Base-by-base conservation (phyloP, 2,797 vertebrate genomes). In the Onychomys torridus region DNA sequence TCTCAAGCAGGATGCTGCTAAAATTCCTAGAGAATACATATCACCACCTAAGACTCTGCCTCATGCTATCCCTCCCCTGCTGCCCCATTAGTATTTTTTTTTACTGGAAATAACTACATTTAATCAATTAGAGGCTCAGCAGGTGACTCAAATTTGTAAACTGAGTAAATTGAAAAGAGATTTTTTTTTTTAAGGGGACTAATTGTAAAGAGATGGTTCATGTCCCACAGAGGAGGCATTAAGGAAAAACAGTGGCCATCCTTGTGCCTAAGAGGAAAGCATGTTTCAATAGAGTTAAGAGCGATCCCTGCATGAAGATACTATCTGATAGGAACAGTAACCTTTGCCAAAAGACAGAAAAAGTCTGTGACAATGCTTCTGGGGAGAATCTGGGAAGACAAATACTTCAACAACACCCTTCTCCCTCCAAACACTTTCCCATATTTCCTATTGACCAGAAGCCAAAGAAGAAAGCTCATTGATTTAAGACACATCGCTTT, bases 81-180 rank as follows among this genome's bases (percentile, higher is more conserved):
- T 57, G 40, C 69, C 52, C 9, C 82, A 57, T 67, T 21, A 69
- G 16, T 69, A 69, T 25, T n/a, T 40, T n/a, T n/a, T 61, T 71
- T n/a, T 10, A 29, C 59, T 78, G 32, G 23, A 77, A 87, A 40
- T 77, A 63, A 96, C 89, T 63, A 82, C 6, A 29, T 93, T 73
- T 96, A 63, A 73, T 82, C 79, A 92, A 27, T 61, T 93, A 93
- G 89, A 55, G 37, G 25, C 21, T 86, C 37, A 55, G 19, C 43
- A 88, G 17, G n/a, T 93, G 61, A 61, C 86, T 79, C 93, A 32
- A 61, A 59, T 73, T 3, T 12, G 89, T 37, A 34, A 52, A 59
- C 5, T 89, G 34, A 23, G 40, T 11, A 90, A 57, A 89, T 25
- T 86, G 49, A 90, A 46, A 85, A 67, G 17, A 83, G 16, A 17